phyloP scores from a whole-genome alignment of 1,140 invertebrate genomes.

The fruit fly (Drosophila melanogaster) region DNA sequence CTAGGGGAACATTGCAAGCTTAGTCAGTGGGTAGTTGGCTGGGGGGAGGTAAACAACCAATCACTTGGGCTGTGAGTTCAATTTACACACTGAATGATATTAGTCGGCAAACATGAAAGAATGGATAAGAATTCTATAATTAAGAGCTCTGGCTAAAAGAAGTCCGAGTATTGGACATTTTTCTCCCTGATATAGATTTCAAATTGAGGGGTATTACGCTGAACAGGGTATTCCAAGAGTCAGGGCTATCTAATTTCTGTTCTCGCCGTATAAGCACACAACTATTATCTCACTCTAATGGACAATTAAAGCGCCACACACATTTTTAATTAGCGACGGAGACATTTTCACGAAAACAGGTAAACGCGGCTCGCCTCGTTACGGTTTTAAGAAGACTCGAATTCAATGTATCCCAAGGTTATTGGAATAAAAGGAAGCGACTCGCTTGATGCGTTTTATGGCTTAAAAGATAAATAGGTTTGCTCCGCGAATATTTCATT shows the following conservation, averaged over 20 bases:
- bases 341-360: conserved; percentile 8
- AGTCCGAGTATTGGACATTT: no score
- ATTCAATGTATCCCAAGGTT: conserved; percentile 25
- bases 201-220: neutral
- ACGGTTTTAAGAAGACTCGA: conserved; percentile 36
- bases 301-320: conserved; percentile 27
- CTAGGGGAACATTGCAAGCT: neutral
- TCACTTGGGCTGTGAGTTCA: neutral
- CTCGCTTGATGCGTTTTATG: neutral
- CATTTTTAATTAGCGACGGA: conserved; percentile 27
- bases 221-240: conserved; percentile 1
- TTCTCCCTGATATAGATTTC: neutral
- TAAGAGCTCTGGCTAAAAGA: no score
- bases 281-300: conserved; percentile 23
- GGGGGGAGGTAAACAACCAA: neutral
- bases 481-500: neutral
- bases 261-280: conserved; percentile 13
- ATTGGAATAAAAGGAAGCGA: conserved; percentile 17
- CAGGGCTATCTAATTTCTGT: neutral
- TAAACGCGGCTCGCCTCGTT: conserved; percentile 29
- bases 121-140: no score
- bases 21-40: neutral
- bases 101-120: no score
- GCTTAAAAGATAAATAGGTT: neutral
- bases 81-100: no score